phyloP scores from a whole-genome alignment of 2,113 vertebrate species.

The Mustelus asterias region DNA sequence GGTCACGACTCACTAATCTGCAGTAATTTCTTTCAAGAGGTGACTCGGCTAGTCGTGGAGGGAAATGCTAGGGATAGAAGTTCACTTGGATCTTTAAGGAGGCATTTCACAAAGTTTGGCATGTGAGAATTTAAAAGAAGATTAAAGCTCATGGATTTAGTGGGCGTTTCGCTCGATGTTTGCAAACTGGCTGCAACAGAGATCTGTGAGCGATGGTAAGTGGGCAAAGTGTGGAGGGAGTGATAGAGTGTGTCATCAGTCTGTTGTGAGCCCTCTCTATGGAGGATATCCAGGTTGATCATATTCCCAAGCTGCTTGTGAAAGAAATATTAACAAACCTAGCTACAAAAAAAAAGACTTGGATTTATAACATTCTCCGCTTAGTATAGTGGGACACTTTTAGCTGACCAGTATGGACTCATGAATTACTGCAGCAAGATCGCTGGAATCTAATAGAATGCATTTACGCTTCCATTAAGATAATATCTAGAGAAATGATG shows the following conservation, averaged over 20 bases:
- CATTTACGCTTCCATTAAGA: neutral
- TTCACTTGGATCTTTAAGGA: neutral
- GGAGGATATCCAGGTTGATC: no score
- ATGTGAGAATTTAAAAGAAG: neutral
- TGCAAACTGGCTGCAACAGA: no score
- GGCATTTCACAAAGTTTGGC: neutral
- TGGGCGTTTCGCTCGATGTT: no score
- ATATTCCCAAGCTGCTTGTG: no score
- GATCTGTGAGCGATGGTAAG: no score
- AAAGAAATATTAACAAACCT: no score
- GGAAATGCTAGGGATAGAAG: neutral
- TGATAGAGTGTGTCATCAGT: no score
- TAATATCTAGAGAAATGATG: neutral
- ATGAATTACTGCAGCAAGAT: neutral
- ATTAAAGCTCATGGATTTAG: neutral
- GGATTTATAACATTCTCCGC: neutral
- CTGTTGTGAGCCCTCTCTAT: no score
- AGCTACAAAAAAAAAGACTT: no score
- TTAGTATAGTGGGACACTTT: neutral
- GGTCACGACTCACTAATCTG: neutral
- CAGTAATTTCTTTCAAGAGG: neutral
- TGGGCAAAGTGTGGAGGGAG: no score
- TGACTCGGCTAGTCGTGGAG: neutral
- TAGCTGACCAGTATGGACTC: neutral
- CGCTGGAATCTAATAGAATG: neutral